Conservation (phyloP, 1,140 invertebrate species). For the Atta colombica region DNA sequence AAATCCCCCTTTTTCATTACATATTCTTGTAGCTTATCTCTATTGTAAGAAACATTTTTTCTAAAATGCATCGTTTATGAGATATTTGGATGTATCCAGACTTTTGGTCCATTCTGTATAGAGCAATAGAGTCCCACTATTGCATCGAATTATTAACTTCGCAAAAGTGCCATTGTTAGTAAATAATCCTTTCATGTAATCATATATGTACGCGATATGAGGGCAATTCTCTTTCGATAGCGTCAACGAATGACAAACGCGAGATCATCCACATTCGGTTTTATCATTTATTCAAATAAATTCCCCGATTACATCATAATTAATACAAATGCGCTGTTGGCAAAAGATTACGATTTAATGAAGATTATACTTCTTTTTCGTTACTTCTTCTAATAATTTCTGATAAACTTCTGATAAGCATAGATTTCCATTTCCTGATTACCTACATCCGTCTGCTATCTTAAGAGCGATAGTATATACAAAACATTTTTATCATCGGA, state of each 20-base stretch:
- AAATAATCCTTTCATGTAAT: neutral
- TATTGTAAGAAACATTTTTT: no score
- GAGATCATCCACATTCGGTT: neutral
- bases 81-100: no score
- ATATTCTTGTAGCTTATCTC: no score
- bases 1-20: no score
- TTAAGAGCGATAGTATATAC: neutral
- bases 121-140: neutral
- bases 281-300: constrained; percentile 47
- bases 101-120: no score
- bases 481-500: neutral
- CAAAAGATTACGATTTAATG: neutral
- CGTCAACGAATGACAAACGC: neutral
- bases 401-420: neutral
- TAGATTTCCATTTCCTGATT: neutral
- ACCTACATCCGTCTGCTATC: neutral
- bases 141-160: neutral
- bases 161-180: neutral
- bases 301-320: constrained; percentile 13
- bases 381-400: neutral
- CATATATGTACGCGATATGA: neutral
- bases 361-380: neutral
- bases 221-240: neutral
- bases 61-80: no score
- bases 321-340: neutral